Percentiles rank a stretch among this genome's conserved stretches.
These are phyloP conservation scores for Metacarcinus magister DNA, from an alignment of 2,888 invertebrate genomes.

Conservation along the genomic window DNA sequence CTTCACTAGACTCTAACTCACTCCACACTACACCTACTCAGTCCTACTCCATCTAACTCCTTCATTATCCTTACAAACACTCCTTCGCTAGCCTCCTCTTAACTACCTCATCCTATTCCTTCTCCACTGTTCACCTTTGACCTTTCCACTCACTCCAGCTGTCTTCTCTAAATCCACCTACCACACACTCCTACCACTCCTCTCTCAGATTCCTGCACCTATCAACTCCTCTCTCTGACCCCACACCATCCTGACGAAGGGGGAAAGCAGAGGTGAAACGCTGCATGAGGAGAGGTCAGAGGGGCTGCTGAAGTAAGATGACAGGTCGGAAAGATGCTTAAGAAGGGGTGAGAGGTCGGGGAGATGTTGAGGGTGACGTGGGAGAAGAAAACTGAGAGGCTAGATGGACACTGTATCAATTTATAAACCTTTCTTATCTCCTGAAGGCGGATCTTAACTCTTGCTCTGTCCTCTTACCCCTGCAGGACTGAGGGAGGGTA, in stretches of 20 bases:
- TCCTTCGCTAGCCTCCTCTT: too few species aligned
- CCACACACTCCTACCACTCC: not conserved
- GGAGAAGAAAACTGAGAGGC: not conserved
- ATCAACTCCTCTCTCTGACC: not conserved
- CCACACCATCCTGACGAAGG: not conserved
- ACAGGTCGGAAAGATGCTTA: not conserved
- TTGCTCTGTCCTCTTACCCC: not conserved
- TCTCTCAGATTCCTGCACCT: not conserved
- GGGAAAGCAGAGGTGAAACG: not conserved
- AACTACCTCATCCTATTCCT: too few species aligned
- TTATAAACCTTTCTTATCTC: not conserved
- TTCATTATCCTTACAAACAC: too few species aligned
- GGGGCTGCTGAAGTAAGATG: not conserved
- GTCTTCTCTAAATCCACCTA: too few species aligned
- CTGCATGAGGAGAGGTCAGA: not conserved
- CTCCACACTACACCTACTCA: too few species aligned
- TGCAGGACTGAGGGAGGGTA: not conserved
- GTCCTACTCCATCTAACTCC: too few species aligned
- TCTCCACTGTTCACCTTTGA: too few species aligned
- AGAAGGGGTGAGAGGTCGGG: not conserved
- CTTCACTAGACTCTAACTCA: too few species aligned
- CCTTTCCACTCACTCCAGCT: too few species aligned
- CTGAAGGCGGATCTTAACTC: not conserved
- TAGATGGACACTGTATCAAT: not conserved
- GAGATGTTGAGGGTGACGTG: not conserved